These are phyloP conservation scores for Pristiophorus japonicus DNA, from an alignment of 2,113 vertebrate species.

Conservation along the genomic window DNA sequence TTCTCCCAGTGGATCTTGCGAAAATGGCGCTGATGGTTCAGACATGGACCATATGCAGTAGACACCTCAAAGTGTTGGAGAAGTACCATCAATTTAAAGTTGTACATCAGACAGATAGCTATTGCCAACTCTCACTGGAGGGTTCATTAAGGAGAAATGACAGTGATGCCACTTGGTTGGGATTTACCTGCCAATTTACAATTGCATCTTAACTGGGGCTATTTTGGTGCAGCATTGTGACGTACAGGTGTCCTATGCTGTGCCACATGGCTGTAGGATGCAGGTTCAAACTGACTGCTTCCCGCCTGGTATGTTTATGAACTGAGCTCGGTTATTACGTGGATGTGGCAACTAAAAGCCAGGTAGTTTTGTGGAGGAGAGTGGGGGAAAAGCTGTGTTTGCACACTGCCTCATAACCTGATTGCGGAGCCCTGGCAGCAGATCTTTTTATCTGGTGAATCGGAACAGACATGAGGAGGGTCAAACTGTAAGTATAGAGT, in stretches of 20 bases:
- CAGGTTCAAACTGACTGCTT: neutral
- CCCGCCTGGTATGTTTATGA: neutral
- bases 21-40: no score
- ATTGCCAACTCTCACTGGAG: slow-evolving; percentile 36
- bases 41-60: no score
- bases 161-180: neutral
- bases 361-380: neutral
- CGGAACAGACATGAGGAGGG: neutral
- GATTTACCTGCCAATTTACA: neutral
- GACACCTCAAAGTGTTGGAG: no score
- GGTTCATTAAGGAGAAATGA: slow-evolving; percentile 37
- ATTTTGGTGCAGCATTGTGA: neutral
- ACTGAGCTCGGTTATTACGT: neutral
- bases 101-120: slow-evolving; percentile 47
- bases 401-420: neutral
- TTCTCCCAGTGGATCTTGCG: no score
- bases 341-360: neutral
- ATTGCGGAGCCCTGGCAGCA: neutral
- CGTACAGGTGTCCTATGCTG: neutral
- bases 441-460: neutral
- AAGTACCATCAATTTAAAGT: slow-evolving; percentile 50
- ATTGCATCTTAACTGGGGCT: neutral
- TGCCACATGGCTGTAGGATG: neutral
- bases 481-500: neutral
- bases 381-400: neutral